Conservation (phyloP, 2,113 vertebrate species). For the Globicephala melas region DNA sequence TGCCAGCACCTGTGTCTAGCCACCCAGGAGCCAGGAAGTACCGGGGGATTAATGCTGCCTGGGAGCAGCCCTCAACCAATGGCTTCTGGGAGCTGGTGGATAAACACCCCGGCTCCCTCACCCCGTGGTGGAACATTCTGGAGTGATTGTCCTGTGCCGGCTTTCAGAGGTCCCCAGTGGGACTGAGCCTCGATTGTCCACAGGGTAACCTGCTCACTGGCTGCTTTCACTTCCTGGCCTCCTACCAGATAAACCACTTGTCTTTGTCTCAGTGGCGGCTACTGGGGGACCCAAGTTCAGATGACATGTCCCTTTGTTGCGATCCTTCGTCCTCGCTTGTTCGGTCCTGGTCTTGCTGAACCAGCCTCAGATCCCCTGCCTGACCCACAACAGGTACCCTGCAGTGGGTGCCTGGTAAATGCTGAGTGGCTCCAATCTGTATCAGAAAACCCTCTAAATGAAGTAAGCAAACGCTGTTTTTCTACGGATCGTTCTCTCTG, state of each 20-base stretch:
- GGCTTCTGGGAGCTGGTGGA: background rate
- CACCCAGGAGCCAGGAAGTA: background rate
- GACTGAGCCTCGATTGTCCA: background rate
- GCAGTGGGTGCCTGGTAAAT: background rate
- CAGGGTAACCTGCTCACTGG: background rate
- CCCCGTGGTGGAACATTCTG: background rate
- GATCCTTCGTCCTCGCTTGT: background rate
- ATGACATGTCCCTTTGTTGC: background rate
- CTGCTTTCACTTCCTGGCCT: background rate
- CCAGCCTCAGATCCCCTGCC: background rate
- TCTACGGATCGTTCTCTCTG: background rate
- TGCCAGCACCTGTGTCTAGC: background rate
- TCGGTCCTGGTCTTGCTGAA: background rate
- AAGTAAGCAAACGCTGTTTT: background rate
- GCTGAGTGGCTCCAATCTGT: background rate
- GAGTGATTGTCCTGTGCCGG: background rate
- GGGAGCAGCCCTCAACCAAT: background rate
- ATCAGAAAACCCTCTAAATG: background rate
- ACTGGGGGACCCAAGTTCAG: background rate
- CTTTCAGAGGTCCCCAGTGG: background rate
- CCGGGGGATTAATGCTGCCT: background rate
- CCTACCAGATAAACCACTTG: background rate
- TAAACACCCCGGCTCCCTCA: background rate
- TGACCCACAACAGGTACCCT: background rate
- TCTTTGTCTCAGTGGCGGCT: background rate